Conservation (phyloP, 2,113 vertebrate genomes). For the Otolemur garnettii region DNA sequence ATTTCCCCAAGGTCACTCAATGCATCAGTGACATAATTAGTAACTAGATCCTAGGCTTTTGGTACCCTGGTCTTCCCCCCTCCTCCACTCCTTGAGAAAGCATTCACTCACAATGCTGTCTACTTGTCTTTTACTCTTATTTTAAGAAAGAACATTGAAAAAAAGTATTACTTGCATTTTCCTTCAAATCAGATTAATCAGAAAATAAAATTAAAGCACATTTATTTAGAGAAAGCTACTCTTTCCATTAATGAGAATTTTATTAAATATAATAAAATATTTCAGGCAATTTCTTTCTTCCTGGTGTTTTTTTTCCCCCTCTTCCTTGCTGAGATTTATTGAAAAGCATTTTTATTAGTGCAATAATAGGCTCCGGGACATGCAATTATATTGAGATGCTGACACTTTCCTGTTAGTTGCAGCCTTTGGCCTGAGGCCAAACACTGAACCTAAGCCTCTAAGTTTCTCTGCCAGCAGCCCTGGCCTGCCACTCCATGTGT, state of each 20-base stretch:
- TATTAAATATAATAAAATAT: constrained; percentile 86
- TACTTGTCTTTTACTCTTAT: constrained; percentile 60
- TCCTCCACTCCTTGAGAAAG: constrained; percentile 64
- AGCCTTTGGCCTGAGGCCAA: constrained; percentile 86
- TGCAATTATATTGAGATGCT: constrained; percentile 86
- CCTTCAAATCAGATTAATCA: constrained; percentile 82
- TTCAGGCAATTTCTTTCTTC: constrained; percentile 82
- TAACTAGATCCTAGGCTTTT: background rate
- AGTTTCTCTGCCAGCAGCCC: constrained; percentile 64
- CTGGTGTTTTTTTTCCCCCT: constrained; percentile 54
- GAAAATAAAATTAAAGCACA: constrained; percentile 84
- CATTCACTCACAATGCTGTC: background rate
- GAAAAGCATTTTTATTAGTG: constrained; percentile 86
- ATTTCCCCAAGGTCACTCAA: constrained; percentile 61
- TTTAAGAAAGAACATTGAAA: constrained; percentile 68
- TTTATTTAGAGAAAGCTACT: constrained; percentile 83
- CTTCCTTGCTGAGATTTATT: constrained; percentile 82
- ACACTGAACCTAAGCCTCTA: constrained; percentile 74
- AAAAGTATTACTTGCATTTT: constrained; percentile 66
- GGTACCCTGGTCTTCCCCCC: background rate
- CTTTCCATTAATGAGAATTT: constrained; percentile 83
- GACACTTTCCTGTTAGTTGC: constrained; percentile 85
- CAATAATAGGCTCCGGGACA: constrained; percentile 84
- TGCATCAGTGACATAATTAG: constrained; percentile 26
- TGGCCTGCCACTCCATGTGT: constrained; percentile 40